Evolutionary conservation across 2,113 vertebrate genomes (phyloP), one percentile per base, ranked within the genome.

Genomic region (Stigmatopora nigra): DNA sequence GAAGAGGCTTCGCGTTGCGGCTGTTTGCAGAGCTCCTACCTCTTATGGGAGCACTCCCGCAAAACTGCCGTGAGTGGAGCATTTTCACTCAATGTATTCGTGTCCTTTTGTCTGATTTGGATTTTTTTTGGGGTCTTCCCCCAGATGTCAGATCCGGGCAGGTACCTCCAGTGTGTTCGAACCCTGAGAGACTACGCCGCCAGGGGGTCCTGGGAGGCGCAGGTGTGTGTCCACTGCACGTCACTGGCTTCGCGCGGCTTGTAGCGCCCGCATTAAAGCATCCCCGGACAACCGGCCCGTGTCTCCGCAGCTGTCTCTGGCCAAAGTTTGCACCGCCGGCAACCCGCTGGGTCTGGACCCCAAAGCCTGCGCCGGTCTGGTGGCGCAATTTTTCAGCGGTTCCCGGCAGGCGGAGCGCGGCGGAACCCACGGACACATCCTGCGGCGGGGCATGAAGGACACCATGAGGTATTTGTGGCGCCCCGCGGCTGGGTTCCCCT

Each of bases 141-240:
- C 31, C 61, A 99, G 97, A 89, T 91, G 78, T 83, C 83, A 0
- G 97, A 99, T 68, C 96, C 95, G 2, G 97, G 96, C 61, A 86
- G 97, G 68, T 93, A 93, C 79, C 94, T 98, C 48, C 94, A 98
- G 84, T 94, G 91, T 81, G 84, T 97, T 63, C 89, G 97, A 75
- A 94, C 92, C 68, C 92, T 99, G 83, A 90, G 93, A 81, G 95
- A 98, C 81, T 98, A 92, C 0, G 95, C 97, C 22, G 86, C 90
- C 44, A 95, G 93, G 84, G 97, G 97, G 71, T 98, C 91, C 88
- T 99, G 96, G 96, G 94, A 98, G 79, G 97, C 97, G 7, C 95
- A 98, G 94, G 97, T 88, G 52, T 44, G 76, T 31, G 12, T 56
- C 53, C 53, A 31, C 5, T 16, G 5, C 3, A 56, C 15, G 22